Base-by-base conservation (phyloP, 2,797 vertebrate genomes). In the Alauda arvensis region DNA sequence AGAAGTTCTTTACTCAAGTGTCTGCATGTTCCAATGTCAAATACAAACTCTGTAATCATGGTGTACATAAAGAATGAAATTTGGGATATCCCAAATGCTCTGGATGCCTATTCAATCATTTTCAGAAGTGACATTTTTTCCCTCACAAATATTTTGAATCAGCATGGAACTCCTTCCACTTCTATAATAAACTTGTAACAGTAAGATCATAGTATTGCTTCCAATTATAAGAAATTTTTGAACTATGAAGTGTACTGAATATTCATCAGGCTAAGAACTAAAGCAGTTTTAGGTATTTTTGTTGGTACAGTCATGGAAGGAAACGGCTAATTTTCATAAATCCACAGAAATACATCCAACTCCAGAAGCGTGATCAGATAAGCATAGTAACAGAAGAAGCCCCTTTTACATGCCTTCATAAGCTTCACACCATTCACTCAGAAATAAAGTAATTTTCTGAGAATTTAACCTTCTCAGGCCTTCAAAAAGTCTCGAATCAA, bases 401-500 rank as follows among this genome's bases (percentile, higher is more conserved):
- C 23, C 16, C 24, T 65, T 70, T 29, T 26, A 68, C 15, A 31
- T 11, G 5, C 7, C 12, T 53, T 77, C 46, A 8, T 45, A 48
- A 60, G 8, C 45, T 67, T 79, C 26, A 68, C 42, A 83, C 25
- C 10, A 76, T 45, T 90, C 72, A 59, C n/a, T 61, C 12, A 21
- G 14, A 81, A 79, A 56, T 4, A 80, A 53, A 80, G 12, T 48
- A 34, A 43, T 65, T 69, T 83, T 60, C 39, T 40, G 65, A 84
- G 53, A 84, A 80, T 49, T 62, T 80, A 69, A 74, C 12, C 33
- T 29, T 77, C 21, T 66, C 20, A 72, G 55, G 9, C n/a, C 37
- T 31, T 68, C 40, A 61, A 18, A n/a, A 91, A 71, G 17, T 74
- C 43, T 70, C 12, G 4, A 85, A 77, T 70, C 95, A 96, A 98